phyloP scores from a whole-genome alignment of 2,797 vertebrate species.

The Meda fulgida region DNA sequence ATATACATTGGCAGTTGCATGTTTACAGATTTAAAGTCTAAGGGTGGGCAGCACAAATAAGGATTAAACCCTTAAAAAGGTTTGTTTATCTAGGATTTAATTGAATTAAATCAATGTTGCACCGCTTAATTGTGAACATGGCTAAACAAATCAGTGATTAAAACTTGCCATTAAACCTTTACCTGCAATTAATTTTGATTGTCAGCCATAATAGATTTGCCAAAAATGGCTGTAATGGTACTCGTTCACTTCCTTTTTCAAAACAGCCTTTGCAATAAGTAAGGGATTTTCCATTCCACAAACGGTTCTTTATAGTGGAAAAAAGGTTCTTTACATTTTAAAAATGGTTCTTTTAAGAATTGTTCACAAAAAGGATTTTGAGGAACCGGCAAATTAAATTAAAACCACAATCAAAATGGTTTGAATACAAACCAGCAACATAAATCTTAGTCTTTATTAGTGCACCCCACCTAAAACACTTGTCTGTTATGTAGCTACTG shows the following conservation, averaged over 20 bases:
- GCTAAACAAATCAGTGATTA: constrained; percentile 3
- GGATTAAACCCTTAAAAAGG: not conserved
- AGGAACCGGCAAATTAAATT: not conserved
- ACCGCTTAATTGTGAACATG: not conserved
- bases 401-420: not conserved
- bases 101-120: not conserved
- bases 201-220: not conserved
- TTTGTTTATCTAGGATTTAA: not conserved
- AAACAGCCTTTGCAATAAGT: not conserved
- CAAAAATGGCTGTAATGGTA: not conserved
- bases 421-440: not conserved
- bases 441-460: not conserved
- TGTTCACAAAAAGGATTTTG: not conserved
- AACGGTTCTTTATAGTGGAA: not conserved
- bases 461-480: not conserved
- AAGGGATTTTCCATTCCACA: not conserved
- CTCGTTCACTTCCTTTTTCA: not conserved
- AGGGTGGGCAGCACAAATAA: not conserved
- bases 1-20: constrained; percentile 1
- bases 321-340: no score
- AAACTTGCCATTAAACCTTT: not conserved
- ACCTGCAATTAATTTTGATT: not conserved
- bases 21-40: not conserved
- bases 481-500: not conserved
- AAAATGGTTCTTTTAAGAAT: not conserved